Evolutionary conservation across 2,888 invertebrate genomes (phyloP), one percentile per base, ranked within the genome.

Genomic region (Watsonalla binaria): DNA sequence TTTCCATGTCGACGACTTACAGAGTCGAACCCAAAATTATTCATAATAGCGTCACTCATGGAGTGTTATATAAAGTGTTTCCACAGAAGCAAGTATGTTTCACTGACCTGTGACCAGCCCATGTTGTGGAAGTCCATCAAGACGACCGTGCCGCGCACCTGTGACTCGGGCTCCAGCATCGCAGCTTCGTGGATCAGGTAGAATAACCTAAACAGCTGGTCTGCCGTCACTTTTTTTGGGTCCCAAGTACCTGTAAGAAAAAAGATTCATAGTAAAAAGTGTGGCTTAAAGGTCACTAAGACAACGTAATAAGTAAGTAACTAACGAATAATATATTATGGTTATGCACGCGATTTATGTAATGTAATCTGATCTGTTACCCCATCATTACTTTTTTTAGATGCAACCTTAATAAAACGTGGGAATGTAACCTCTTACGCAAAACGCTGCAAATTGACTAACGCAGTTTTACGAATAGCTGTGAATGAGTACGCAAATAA

Each of bases 121-220:
- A 97, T 90, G 6, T 94, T 93, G 63, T 96, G 92, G 78, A 95
- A 96, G 81, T 97, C 96, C 95, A 96, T 96, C 58, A 97, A 89
- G 15, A 96, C 96, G 8, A 96, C 94, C 6, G 93, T 93, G 15
- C 96, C 96, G 45, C 93, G 92, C n/a, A 96, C 93, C 83, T 96
- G 96, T 0, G 95, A 94, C 82, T 95, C 95, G 0, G 94, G 94
- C 63, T 86, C 86, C 63, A 86, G 60, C 72, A 78, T 78, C n/a
- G 96, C 96, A 0, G 94, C 94, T 69, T 94, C 92, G 78, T 97
- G 96, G 61, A 96, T 93, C 69, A 96, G 84, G 78, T 96, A 97
- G 76, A 96, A 94, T 70, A 96, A 84, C 61, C 95, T 91, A 85
- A 97, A 96, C 66, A 96, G 80, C 75, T 95, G 94, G 72, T 96